Conservation (phyloP, 2,797 vertebrate genomes). For the Microctenopoma steveboyesi region DNA sequence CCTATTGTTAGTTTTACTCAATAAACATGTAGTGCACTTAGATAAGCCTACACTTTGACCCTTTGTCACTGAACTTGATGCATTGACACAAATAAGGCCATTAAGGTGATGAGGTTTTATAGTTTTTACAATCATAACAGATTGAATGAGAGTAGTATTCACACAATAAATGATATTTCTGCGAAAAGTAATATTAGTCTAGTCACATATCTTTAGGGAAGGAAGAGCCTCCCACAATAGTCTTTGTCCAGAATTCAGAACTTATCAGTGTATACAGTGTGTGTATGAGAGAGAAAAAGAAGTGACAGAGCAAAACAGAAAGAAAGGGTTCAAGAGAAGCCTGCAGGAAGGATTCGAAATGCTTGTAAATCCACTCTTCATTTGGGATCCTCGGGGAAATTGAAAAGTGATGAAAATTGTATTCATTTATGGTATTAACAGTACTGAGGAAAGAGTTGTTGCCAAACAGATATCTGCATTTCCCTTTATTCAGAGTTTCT, state of each 20-base stretch:
- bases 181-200: background rate
- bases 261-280: constrained; percentile 1
- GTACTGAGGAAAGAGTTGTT: background rate
- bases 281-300: background rate
- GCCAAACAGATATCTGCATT: constrained; percentile 26
- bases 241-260: background rate
- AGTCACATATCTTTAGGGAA: constrained; percentile 6
- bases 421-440: constrained; percentile 57
- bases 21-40: background rate
- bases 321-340: constrained; percentile 29
- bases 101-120: background rate
- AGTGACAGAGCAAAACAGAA: constrained; percentile 19
- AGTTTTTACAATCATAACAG: background rate
- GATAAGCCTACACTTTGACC: constrained; percentile 6
- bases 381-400: constrained; percentile 45
- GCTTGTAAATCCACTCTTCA: constrained; percentile 64
- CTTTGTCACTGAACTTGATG: background rate
- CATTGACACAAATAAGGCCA: background rate
- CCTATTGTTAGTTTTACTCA: constrained; percentile 11
- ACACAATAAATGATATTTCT: constrained; percentile 4
- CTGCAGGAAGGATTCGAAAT: constrained; percentile 37
- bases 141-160: constrained; percentile 3
- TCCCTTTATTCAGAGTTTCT: constrained; percentile 10
- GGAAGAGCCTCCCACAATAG: background rate
- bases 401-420: constrained; percentile 69